Evolutionary conservation across 2,797 vertebrate genomes (phyloP).

Genomic region (Periparus ater): DNA sequence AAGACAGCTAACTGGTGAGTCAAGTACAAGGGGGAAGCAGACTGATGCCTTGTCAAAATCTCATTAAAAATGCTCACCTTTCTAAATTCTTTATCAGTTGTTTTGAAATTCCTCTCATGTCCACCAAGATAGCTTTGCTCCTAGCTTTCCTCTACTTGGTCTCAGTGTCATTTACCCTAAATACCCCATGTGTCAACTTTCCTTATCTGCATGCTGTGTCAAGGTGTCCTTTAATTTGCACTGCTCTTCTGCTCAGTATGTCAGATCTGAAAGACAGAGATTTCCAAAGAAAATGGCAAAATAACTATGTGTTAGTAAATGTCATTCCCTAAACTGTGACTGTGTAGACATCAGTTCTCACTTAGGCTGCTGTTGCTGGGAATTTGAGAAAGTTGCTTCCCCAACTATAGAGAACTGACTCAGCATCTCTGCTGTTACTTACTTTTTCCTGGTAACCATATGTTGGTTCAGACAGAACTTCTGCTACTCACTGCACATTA

Average conservation of each 20-base stretch:
- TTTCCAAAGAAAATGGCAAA: neutral
- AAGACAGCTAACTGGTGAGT: neutral
- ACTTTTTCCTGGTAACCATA: neutral
- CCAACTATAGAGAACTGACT: neutral
- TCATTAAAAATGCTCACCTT: neutral
- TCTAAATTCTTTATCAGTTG: neutral
- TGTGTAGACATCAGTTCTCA: neutral
- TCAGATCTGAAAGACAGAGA: neutral
- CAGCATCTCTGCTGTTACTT: neutral
- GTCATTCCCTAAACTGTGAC: neutral
- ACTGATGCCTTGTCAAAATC: neutral
- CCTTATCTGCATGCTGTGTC: fast-evolving
- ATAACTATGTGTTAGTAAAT: neutral
- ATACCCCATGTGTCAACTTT: neutral
- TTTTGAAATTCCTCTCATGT: neutral
- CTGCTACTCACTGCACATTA: neutral
- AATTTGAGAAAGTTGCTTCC: neutral
- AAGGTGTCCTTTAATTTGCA: neutral
- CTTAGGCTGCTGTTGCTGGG: neutral
- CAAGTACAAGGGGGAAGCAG: neutral
- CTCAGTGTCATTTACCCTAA: neutral
- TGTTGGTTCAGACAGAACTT: neutral
- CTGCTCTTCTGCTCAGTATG: neutral
- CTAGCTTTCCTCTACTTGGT: neutral
- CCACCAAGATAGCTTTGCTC: neutral